These are phyloP conservation scores for Chironomus tepperi DNA, from an alignment of 1,140 invertebrate genomes.

Conservation along the genomic window DNA sequence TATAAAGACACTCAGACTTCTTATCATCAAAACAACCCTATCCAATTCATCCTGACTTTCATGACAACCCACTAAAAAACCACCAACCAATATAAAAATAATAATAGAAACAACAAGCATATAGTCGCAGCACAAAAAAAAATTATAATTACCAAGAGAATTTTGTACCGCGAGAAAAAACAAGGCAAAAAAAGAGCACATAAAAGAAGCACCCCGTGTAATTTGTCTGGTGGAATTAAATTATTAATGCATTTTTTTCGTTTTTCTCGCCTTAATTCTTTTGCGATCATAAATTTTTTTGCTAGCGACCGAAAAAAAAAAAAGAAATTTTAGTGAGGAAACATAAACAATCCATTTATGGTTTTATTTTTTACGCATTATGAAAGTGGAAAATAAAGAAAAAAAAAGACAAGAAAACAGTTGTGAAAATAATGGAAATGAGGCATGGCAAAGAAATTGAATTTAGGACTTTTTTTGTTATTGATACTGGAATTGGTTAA, in stretches of 20 bases:
- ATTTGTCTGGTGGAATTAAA: conserved; percentile 20
- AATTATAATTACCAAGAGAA: conserved; percentile 19
- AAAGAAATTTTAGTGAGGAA: not conserved
- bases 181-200: not conserved
- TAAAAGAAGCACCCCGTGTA: conserved; percentile 17
- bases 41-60: not conserved
- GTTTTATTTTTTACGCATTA: not conserved
- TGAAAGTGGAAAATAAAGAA: no score
- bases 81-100: conserved; percentile 1
- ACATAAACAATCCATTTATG: conserved; percentile 23
- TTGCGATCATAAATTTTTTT: conserved; percentile 14
- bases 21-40: no score
- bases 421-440: not conserved
- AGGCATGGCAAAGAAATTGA: not conserved
- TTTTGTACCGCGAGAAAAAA: not conserved
- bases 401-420: not conserved
- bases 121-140: not conserved
- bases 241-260: conserved; percentile 23
- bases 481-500: no score
- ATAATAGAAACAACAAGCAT: no score
- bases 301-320: not conserved
- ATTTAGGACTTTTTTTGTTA: no score
- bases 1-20: no score
- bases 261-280: conserved; percentile 17
- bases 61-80: not conserved